These are phyloP conservation scores for rabbit (Oryctolagus cuniculus) DNA, from an alignment of 2,113 vertebrate genomes.

Conservation along the genomic window DNA sequence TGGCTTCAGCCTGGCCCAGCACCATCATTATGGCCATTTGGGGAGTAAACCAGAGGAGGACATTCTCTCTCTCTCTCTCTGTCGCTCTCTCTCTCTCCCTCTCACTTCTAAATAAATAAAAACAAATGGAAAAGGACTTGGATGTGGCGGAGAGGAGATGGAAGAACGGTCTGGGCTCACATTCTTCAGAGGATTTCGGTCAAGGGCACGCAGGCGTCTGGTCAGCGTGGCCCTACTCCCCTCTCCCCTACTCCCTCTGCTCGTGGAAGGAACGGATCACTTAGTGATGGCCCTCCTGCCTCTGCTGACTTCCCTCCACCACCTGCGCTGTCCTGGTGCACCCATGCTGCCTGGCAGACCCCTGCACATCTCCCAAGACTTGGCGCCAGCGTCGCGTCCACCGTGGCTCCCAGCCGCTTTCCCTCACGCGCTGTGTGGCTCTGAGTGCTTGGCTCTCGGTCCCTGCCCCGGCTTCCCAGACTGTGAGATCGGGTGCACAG, in stretches of 20 bases:
- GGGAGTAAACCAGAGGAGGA: no score
- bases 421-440: background rate
- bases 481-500: accelerated
- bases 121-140: no score
- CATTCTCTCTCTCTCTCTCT: no score
- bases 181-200: background rate
- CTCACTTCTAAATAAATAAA: no score
- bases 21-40: no score
- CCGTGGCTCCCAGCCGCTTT: accelerated
- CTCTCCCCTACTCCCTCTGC: background rate
- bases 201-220: background rate
- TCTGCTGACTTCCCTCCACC: background rate
- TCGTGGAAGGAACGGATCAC: accelerated
- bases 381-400: background rate
- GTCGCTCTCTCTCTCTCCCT: no score
- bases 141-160: background rate
- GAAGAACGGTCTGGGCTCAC: background rate
- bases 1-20: no score
- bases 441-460: background rate
- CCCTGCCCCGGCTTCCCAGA: background rate
- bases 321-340: background rate
- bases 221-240: background rate
- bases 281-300: no score
- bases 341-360: background rate
- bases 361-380: background rate